Evolutionary conservation across 2,797 vertebrate species (phyloP), one percentile per base, ranked within the genome.

Genomic region (Gambusia yucatana): DNA sequence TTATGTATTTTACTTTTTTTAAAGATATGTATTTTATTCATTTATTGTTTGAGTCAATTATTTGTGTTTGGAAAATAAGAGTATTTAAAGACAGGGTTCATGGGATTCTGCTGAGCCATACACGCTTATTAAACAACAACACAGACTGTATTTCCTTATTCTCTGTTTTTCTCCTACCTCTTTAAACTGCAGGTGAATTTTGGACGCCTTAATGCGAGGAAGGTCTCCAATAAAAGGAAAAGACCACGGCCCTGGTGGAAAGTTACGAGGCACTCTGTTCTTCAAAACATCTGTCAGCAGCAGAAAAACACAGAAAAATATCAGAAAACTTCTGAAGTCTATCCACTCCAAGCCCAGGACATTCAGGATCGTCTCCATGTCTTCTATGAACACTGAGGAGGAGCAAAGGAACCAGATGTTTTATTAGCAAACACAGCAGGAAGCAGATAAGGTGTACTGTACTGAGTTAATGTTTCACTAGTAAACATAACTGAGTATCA

Each of bases 191-290:
- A 92, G 84, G 71, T 93, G 92, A 1, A 93, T 0, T 22, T 78
- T 88, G 3, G 3, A 0, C 0, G 80, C 10, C 0, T 80, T 2
- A 9, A 94, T 41, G 39, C 33, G 85, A 57, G 43, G 82, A 5
- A 94, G 25, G 65, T 96, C 90, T n/a, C 95, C 96, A 10, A 96
- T 72, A 0, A 96, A 63, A 47, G 95, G 95, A 57, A 96, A 88
- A 75, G 93, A 22, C 87, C 89, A 87, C 0, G 95, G 96, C 59
- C 96, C 95, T 6, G 95, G 95, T 59, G 96, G 96, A 77, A 95
- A 96, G 82, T 95, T 92, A 57, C 71, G 77, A 1, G 95, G 95
- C 0, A 39, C 71, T 67, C 87, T 91, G 80, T 95, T 90, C 77
- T 72, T 95, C 76, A 90, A 5, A 61, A 93, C 39, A 80, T 96